Base-by-base conservation (phyloP, 2,113 vertebrate species). In the Loxodonta africana region DNA sequence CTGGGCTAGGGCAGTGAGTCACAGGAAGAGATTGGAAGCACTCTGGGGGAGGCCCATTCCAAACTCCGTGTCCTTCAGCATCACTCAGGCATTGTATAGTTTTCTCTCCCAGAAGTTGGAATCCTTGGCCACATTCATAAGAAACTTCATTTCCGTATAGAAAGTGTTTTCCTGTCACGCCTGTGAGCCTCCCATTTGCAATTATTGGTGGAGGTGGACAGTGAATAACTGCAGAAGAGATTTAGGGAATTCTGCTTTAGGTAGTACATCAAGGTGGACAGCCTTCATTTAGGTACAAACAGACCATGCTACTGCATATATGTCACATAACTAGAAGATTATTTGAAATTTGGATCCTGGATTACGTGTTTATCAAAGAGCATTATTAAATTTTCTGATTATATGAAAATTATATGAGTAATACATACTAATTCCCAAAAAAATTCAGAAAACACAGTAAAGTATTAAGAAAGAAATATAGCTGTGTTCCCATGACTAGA, bases 81-180 rank as follows among this genome's bases (percentile, higher is more conserved):
- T 83, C 44, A 71, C 1, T 87, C 30, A 21, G n/a, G 26, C 97
- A 98, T 44, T 25, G 74, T 11, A 97, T 30, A 25, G 0, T 95
- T 81, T 87, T 94, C 85, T 97, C 25, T 84, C 97, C 97, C 80
- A 48, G 21, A 71, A 98, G 97, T 65, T 85, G 5, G 83, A 95
- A 97, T 69, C 96, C 96, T n/a, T 44, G 41, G 11, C 88, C 41
- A 67, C 98, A 98, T 71, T 82, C 63, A 81, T 95, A 93, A 86
- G 83, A 83, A n/a, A 96, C 76, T 81, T 88, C 73, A 1, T 10
- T 93, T 53, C 96, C 95, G 23, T 96, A 95, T 0, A 3, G 57
- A 71, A 98, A 96, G 25, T 8, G 26, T 67, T 53, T 0, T 48
- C 17, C 51, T 28, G 4, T n/a, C 12, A 65, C 5, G 26, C 80